Percentiles rank a stretch among this genome's conserved stretches.
Evolutionary conservation across 2,113 vertebrate species (phyloP).

Genomic region (Oplegnathus fasciatus): DNA sequence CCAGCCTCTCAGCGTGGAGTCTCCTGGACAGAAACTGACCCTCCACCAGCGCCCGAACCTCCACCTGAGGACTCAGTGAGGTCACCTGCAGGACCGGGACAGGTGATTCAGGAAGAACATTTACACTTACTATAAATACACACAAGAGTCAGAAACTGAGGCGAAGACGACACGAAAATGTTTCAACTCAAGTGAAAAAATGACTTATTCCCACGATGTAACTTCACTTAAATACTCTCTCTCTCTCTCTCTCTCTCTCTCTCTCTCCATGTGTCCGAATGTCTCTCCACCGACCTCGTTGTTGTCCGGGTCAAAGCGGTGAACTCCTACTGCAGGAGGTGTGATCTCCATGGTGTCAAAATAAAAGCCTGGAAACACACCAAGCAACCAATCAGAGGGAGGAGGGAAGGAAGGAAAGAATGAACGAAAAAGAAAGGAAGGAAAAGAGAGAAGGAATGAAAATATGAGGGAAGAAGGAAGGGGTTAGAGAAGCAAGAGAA

Average conservation of each 20-base stretch:
- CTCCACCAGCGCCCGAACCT: constrained; percentile 93
- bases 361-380: constrained; percentile 86
- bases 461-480: background rate
- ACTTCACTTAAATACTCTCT: too few relatives aligned
- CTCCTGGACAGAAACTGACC: constrained; percentile 97
- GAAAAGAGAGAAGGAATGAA: too few relatives aligned
- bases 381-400: background rate
- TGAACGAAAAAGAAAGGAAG: too few relatives aligned
- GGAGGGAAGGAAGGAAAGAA: background rate
- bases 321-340: constrained; percentile 87
- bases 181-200: too few relatives aligned
- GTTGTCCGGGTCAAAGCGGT: constrained; percentile 87
- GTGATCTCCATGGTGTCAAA: constrained; percentile 97
- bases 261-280: background rate
- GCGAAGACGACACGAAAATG: too few relatives aligned
- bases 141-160: too few relatives aligned
- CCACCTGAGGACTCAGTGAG: constrained; percentile 83
- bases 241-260: background rate
- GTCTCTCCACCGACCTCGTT: constrained; percentile 78
- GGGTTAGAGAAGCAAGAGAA: too few relatives aligned
- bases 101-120: background rate
- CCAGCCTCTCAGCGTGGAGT: constrained; percentile 93
- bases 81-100: constrained; percentile 84
- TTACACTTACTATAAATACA: too few relatives aligned
- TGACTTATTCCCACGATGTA: too few relatives aligned